A percentile compares a stretch with the other conserved stretches of the same genome.
These are phyloP conservation scores for Netelia inedita DNA, from an alignment of 2,888 invertebrate genomes.

Conservation along the genomic window DNA sequence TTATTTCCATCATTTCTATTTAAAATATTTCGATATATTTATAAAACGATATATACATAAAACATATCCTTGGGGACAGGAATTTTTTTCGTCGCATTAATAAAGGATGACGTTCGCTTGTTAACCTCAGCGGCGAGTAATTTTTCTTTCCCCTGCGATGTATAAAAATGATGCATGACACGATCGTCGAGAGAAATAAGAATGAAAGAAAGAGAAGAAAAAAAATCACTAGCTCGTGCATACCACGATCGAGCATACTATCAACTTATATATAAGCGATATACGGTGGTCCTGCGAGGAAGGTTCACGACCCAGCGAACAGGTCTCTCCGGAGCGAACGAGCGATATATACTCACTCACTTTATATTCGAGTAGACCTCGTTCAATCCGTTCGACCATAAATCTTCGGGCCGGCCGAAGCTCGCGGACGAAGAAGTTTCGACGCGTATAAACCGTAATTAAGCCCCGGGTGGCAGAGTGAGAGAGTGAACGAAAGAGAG, in stretches of 20 bases:
- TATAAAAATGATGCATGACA: slow-evolving; percentile 33
- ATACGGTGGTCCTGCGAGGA: slow-evolving; percentile 20
- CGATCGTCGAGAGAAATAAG: slow-evolving; percentile 16
- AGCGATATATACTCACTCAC: slow-evolving; percentile 19
- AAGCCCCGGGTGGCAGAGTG: slow-evolving; percentile 61
- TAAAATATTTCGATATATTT: too few relatives aligned
- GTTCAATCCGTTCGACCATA: slow-evolving; percentile 66
- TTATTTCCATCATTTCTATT: background rate
- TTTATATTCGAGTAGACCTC: slow-evolving; percentile 54
- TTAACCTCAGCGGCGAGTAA: background rate
- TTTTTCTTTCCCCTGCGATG: slow-evolving; percentile 17
- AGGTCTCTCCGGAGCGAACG: slow-evolving; percentile 53
- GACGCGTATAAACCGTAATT: slow-evolving; percentile 72
- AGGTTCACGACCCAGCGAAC: slow-evolving; percentile 55
- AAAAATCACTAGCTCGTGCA: slow-evolving; percentile 38
- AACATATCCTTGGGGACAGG: background rate
- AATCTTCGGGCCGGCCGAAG: slow-evolving; percentile 61
- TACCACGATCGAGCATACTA: slow-evolving; percentile 7
- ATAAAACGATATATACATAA: background rate
- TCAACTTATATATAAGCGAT: background rate
- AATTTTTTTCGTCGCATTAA: background rate
- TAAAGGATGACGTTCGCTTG: slow-evolving; percentile 20
- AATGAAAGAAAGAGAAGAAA: slow-evolving; percentile 11
- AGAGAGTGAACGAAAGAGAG: background rate
- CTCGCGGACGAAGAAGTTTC: slow-evolving; percentile 71